Evolutionary conservation across 1,140 invertebrate species (phyloP), one percentile per base, ranked within the genome.

Genomic region (Danaus melanippus): DNA sequence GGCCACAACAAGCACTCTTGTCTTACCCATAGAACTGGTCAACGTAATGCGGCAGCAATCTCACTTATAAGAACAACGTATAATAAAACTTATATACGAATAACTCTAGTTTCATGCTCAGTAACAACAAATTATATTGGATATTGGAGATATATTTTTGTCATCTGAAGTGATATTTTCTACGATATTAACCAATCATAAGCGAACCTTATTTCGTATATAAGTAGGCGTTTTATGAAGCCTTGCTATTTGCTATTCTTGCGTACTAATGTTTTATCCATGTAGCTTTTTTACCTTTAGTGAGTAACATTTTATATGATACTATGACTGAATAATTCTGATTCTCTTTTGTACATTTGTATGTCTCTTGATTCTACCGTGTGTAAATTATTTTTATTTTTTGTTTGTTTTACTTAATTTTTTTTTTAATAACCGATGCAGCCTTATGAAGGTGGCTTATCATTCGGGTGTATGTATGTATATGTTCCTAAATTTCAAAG

Each of bases 1-100:
- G 97, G 97, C 97, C 97, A 5, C 93, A 88, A 54, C 87, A 88
- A 55, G 87, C 87, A 0, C 45, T 88, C 15, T 66, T 81, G 8
- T 88, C 87, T 32, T 87, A 83, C 60, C 86, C 87, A 1, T 87
- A 79, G 5, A 42, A 55, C 8, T 58, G 52, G 50, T 39, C 12
- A 42, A 10, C 40, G 41, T 52, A 53, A 53, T 43, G 57, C 55
- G 52, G 56, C 56, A 66, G 64, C 66, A 76, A 76, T 79, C 74
- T 79, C 76, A 66, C 68, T 53, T 56, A 66, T 58, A 40, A 10
- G 21, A 58, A 60, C 44, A n/a, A 53, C 15, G 50, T 10, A 41
- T 39, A 52, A 43, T 12, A 50, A 59, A 46, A 41, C 21, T 46
- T 48, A 47, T 53, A 12, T 43, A 59, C 10, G 42, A 50, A 53